Base-by-base conservation (phyloP, 2,797 vertebrate genomes). In the Sandelia bainsii region DNA sequence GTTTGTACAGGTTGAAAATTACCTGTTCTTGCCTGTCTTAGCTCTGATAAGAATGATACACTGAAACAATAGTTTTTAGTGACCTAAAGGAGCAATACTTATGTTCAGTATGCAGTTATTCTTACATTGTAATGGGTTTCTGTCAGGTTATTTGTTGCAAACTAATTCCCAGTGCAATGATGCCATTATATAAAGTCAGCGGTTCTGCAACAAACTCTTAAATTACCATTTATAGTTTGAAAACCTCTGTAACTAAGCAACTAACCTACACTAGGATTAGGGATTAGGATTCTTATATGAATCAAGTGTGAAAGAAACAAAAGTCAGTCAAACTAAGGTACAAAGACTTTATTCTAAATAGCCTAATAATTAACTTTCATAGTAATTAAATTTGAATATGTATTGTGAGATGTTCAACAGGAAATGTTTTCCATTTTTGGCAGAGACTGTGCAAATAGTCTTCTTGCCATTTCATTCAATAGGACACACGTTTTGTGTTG, bases 401-500 rank as follows among this genome's bases (percentile, higher is more conserved):
- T 14, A 56, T 34, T 58, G 11, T 19, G 8, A 13, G 44, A 48
- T 8, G 37, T 61, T 61, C 32, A 61, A 70, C 22, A 54, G 29
- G 46, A 66, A 79, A 56, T 34, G 25, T 68, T 29, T 46, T 64
- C 22, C 57, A 32, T 67, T 69, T 34, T 67, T 49, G 48, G 48
- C 50, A 58, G 63, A 45, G 52, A 51, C 7, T 40, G 40, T 37
- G 32, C 20, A 34, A 34, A 80, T 25, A 50, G 14, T 53, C 49
- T 37, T 50, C 72, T 62, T 13, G 37, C 64, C 68, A 65, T 64
- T 75, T 72, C 17, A 69, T 61, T 69, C 56, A 68, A 83, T 60
- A 39, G 65, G 45, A 75, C 40, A 49, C 56, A 53, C 20, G 53
- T 73, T 81, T 81, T 75, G 62, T 62, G 37, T 72, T 69, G 80